phyloP scores from a whole-genome alignment of 2,888 invertebrate species.

The Eupsilia transversa region DNA sequence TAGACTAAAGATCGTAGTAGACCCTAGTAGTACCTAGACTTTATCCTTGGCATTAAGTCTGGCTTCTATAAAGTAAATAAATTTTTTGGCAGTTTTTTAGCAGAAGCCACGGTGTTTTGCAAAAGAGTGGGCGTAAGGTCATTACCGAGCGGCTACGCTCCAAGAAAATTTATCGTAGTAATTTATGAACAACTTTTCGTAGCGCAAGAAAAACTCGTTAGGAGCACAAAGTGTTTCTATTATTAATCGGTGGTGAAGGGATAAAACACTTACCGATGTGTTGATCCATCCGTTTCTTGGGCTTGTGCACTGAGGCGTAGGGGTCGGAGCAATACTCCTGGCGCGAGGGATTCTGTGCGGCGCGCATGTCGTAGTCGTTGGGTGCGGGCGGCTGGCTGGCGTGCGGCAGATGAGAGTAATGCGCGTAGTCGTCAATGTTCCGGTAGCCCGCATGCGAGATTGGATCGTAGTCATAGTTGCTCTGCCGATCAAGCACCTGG shows the following conservation, averaged over 20 bases:
- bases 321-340: conserved; percentile 97
- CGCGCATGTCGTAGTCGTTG: conserved; percentile 92
- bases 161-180: conserved; percentile 52
- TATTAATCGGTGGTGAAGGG: conserved; percentile 27
- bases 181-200: conserved; percentile 53
- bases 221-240: conserved; percentile 27
- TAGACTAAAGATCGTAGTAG: neutral
- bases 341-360: conserved; percentile 95
- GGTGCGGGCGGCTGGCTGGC: conserved; percentile 66
- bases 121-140: conserved; percentile 51
- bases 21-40: neutral
- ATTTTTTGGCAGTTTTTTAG: conserved; percentile 21
- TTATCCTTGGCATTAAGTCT: neutral
- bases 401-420: conserved; percentile 94
- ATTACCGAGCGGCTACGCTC: conserved; percentile 33
- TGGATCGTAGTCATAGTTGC: conserved; percentile 94
- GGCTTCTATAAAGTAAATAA: conserved; percentile 20
- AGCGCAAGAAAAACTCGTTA: conserved; percentile 24
- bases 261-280: conserved; percentile 93
- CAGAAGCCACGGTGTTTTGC: conserved; percentile 17
- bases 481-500: conserved; percentile 92
- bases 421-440: conserved; percentile 95
- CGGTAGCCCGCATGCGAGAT: conserved; percentile 96
- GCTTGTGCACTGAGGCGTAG: conserved; percentile 97
- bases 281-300: conserved; percentile 96